These are phyloP conservation scores for Theristicus caerulescens DNA, from an alignment of 2,113 vertebrate genomes.

Conservation along the genomic window DNA sequence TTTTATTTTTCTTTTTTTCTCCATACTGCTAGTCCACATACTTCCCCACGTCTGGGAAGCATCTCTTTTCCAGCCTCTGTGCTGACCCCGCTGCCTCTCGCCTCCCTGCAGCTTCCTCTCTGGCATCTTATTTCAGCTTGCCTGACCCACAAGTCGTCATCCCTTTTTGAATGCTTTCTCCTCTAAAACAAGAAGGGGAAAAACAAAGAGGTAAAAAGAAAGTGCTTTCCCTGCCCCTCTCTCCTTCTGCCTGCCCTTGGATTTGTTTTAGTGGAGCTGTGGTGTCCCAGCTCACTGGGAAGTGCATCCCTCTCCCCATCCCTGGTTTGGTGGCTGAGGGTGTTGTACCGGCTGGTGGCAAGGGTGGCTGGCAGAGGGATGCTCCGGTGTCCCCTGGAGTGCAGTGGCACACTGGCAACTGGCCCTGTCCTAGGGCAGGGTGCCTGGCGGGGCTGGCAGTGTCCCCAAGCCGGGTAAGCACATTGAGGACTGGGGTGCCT, in stretches of 20 bases:
- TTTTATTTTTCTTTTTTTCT: neutral
- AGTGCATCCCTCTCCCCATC: neutral
- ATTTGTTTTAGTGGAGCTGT: neutral
- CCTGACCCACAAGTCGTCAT: neutral
- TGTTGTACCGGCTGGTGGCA: fast-evolving
- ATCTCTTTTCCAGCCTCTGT: neutral
- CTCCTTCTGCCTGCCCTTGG: neutral
- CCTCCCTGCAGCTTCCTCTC: neutral
- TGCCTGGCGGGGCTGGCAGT: fast-evolving
- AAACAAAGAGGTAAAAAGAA: neutral
- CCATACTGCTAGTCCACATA: fast-evolving
- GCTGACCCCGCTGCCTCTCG: neutral
- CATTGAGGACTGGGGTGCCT: neutral
- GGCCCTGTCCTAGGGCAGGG: neutral
- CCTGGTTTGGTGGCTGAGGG: no score
- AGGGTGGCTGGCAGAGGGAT: neutral
- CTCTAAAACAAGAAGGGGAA: neutral
- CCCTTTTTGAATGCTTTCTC: neutral
- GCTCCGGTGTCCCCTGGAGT: neutral
- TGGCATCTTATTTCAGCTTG: neutral
- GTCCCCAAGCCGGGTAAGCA: fast-evolving
- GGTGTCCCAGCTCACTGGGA: neutral
- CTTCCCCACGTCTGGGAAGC: fast-evolving
- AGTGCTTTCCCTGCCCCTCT: neutral
- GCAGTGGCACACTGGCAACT: neutral